Percentiles rank a stretch among this genome's conserved stretches.
These are phyloP conservation scores for Lucifuga dentata DNA, from an alignment of 2,113 vertebrate species.

Conservation along the genomic window DNA sequence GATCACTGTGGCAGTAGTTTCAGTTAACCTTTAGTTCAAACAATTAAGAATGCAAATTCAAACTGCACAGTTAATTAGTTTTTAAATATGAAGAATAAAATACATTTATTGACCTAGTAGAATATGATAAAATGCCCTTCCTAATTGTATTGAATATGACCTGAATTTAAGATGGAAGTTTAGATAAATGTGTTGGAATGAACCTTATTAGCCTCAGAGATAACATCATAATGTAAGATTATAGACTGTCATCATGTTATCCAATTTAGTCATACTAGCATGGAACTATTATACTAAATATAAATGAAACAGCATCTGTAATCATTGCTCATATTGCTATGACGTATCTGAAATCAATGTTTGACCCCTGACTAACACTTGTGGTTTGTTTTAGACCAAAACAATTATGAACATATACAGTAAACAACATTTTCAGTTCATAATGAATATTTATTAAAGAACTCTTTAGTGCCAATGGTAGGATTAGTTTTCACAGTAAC, in stretches of 20 bases:
- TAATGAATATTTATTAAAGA: constrained; percentile 17
- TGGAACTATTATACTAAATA: constrained; percentile 12
- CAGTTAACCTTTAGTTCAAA: too few relatives aligned
- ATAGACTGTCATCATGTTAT: constrained; percentile 22
- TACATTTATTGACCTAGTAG: too few relatives aligned
- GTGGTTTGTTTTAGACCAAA: constrained; percentile 24
- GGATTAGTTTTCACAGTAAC: constrained; percentile 15
- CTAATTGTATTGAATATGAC: too few relatives aligned
- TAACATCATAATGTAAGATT: not conserved
- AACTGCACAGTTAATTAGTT: too few relatives aligned
- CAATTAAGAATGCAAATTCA: too few relatives aligned
- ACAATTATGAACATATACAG: constrained; percentile 9
- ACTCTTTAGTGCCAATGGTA: constrained; percentile 19
- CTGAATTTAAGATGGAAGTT: not conserved
- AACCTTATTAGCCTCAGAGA: constrained; percentile 6
- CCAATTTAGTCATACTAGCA: constrained; percentile 21
- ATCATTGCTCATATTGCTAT: constrained; percentile 4
- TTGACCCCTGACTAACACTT: constrained; percentile 10
- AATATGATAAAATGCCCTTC: too few relatives aligned
- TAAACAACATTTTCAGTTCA: constrained; percentile 11
- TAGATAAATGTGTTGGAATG: not conserved
- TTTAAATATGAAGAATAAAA: too few relatives aligned
- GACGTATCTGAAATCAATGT: constrained; percentile 29
- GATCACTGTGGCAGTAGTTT: too few relatives aligned
- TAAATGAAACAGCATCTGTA: constrained; percentile 11